Evolutionary conservation across 2,797 vertebrate species (phyloP), one percentile per base, ranked within the genome.

Genomic region (Fratercula arctica): DNA sequence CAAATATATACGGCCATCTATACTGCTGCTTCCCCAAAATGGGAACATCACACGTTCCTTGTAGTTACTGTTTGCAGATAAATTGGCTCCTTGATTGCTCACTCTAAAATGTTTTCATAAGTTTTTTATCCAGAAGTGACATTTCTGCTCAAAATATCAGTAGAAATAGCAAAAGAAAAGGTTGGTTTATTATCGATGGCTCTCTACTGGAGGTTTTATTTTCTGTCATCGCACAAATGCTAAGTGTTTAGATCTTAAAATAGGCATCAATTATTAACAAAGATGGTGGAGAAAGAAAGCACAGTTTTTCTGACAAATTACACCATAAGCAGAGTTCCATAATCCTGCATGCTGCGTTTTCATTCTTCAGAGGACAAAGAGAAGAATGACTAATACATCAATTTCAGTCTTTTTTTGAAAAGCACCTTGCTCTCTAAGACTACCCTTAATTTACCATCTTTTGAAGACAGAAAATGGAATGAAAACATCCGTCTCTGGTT

Each of bases 371-470:
- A 74, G 70, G 39, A 94, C 83, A 91, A 94, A 93, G 53, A 81
- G 76, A 93, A 93, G 53, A 81, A 76, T 60, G 85, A 83, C 60
- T 95, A 87, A 94, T 84, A 73, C 48, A 88, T 89, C 66, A 59
- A 66, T 73, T 87, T 91, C 82, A 66, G 46, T 25, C 37, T 61
- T 57, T 72, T 85, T 82, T 60, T 64, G 17, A 83, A 93, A 96
- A 94, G 53, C 79, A 87, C 91, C 89, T 96, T 95, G 76, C 87
- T 92, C 23, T 53, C 66, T 51, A 57, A 50, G 82, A 88, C 82
- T 87, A 91, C 77, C 66, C 73, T 88, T 96, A 89, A 93, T 89
- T 93, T 94, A 93, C 79, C 73, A 89, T 78, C 26, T 86, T 92
- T 74, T 68, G 76, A 72, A 92, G 94, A 89, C 50, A 91, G 84